These are phyloP conservation scores for Thalassoma bifasciatum DNA, from an alignment of 2,113 vertebrate species.

Conservation along the genomic window DNA sequence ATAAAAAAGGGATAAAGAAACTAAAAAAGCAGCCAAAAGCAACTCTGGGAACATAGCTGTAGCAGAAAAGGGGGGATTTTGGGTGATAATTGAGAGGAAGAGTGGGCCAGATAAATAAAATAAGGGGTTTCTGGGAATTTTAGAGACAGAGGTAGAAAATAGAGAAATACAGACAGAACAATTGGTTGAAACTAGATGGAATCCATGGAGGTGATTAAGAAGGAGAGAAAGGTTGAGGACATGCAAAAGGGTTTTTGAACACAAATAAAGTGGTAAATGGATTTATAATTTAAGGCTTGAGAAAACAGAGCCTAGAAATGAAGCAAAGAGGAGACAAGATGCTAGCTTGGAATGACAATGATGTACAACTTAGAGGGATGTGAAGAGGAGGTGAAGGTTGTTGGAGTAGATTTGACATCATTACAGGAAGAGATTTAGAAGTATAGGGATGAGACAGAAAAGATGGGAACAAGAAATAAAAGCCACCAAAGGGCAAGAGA, in stretches of 20 bases:
- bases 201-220: slow-evolving; percentile 15
- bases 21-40: slow-evolving; percentile 8
- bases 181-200: background rate
- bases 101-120: background rate
- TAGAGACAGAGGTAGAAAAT: background rate
- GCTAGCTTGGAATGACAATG: background rate
- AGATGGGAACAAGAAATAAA: slow-evolving; percentile 5
- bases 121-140: slow-evolving; percentile 13
- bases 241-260: background rate
- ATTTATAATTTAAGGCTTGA: background rate
- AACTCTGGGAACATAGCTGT: slow-evolving; percentile 15
- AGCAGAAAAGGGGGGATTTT: slow-evolving; percentile 5
- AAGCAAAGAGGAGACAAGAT: slow-evolving; percentile 9
- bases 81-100: slow-evolving; percentile 20
- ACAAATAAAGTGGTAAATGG: background rate
- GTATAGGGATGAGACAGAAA: background rate
- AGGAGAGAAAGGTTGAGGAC: background rate
- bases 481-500: slow-evolving; percentile 24
- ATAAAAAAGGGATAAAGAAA: slow-evolving; percentile 26
- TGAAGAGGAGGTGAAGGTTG: slow-evolving; percentile 13
- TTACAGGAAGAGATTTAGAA: slow-evolving; percentile 16
- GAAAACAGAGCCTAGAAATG: background rate
- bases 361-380: background rate
- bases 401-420: slow-evolving; percentile 25
- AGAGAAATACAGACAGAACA: background rate